Evolutionary conservation across 2,113 vertebrate species (phyloP).

Genomic region (Alligator mississippiensis): DNA sequence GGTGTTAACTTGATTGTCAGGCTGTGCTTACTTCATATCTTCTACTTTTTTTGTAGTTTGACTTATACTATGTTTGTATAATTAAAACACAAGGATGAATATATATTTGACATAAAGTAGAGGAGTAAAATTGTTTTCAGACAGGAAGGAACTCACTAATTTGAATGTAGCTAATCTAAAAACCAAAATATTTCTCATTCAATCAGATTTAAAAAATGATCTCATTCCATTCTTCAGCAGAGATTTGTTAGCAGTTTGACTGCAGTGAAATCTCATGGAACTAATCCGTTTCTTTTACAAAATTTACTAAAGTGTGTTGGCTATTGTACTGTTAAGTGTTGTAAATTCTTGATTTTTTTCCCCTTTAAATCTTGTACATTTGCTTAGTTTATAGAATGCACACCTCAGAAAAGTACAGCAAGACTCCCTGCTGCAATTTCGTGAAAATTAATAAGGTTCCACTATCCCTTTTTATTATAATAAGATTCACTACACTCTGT

Average conservation of each 20-base stretch:
- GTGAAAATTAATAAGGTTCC: constrained; percentile 4
- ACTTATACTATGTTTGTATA: background rate
- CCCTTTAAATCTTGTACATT: background rate
- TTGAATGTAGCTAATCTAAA: constrained; percentile 21
- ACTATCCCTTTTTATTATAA: background rate
- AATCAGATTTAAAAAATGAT: background rate
- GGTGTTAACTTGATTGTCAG: constrained; percentile 22
- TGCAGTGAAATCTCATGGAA: constrained; percentile 17
- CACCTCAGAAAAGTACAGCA: background rate
- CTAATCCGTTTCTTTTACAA: constrained; percentile 28
- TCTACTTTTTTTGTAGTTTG: constrained; percentile 3
- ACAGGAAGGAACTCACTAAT: constrained; percentile 6
- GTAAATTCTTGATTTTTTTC: background rate
- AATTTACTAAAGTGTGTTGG: background rate
- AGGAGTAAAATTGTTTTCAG: constrained; percentile 54
- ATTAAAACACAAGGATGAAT: constrained; percentile 14
- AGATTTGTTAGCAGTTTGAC: background rate
- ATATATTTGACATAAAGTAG: constrained; percentile 23
- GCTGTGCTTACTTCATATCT: constrained; percentile 27
- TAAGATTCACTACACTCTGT: background rate
- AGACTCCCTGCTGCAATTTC: background rate
- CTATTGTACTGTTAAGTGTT: background rate
- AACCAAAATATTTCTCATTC: background rate
- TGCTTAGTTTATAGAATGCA: background rate
- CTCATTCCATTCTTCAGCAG: background rate